Base-by-base conservation (phyloP, 2,888 invertebrate species). In the Elegia similella region DNA sequence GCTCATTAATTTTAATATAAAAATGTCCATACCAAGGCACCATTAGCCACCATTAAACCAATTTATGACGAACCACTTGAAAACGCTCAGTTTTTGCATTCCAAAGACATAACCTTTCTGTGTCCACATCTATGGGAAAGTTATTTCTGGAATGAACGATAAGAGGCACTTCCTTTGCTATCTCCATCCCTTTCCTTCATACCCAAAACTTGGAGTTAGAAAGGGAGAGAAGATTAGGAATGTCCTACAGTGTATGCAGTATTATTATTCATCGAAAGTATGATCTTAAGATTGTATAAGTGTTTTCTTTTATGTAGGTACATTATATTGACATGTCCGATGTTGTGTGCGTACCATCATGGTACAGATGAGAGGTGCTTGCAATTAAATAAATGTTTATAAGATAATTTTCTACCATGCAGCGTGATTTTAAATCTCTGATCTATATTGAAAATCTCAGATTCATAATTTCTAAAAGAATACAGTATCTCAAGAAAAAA, bases 131-230 rank as follows among this genome's bases (percentile, higher is more conserved):
- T 88, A 86, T 88, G 88, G 86, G 86, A 87, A 86, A 88, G 88
- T 86, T 88, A 88, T 88, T 88, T 84, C 79, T 71, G 88, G 89
- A 86, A 88, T 88, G 88, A 78, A 82, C 80, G 86, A 87, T 87
- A 87, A 83, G 70, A 75, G 69, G 73, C 68, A 79, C 84, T 86
- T 85, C 83, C 82, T 82, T 68, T 67, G 74, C 59, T 73, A 57
- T 7, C 13, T 55, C 54, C 65, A 67, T 80, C 84, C 68, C 69
- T 65, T 62, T 78, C 70, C 54, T 58, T 60, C 73, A 30, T 61
- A 56, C 13, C 10, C 16, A 6, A 16, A 38, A 12, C 42, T 29
- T 5, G 2, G 42, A 23, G 65, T 42, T 57, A 5, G 64, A 74
- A 60, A 72, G 68, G 63, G 85, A 74, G 60, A 66, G 61, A 29